Evolutionary conservation across 2,113 vertebrate species (phyloP).

Genomic region (Psittacus erithacus): DNA sequence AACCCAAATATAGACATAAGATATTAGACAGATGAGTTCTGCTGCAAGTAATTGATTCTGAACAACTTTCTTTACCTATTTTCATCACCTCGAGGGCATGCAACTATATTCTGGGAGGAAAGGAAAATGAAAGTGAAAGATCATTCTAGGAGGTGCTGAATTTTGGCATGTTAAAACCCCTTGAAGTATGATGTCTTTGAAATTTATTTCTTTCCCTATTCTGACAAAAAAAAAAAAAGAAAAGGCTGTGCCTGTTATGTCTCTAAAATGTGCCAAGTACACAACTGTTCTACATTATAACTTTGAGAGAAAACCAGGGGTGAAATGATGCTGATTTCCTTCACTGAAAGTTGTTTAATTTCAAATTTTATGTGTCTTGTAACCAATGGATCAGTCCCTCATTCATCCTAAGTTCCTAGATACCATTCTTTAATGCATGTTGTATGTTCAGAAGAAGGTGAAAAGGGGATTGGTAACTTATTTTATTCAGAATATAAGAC

Average conservation of each 20-base stretch:
- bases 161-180: neutral
- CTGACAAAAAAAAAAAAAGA: neutral
- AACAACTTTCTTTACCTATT: neutral
- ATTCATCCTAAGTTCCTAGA: neutral
- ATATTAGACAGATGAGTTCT: neutral
- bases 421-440: neutral
- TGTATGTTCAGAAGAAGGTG: neutral
- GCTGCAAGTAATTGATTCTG: neutral
- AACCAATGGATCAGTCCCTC: neutral
- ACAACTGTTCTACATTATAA: neutral
- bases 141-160: neutral
- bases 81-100: neutral
- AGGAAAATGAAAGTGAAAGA: constrained; percentile 11
- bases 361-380: neutral
- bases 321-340: neutral
- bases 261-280: neutral
- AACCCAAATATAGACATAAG: neutral
- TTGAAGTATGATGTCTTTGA: neutral
- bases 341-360: neutral
- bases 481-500: neutral
- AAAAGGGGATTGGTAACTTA: neutral
- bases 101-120: neutral
- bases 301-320: neutral
- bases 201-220: neutral
- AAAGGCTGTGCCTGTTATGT: rapidly evolving